phyloP scores from a whole-genome alignment of 2,797 vertebrate genomes.

The Anableps anableps region DNA sequence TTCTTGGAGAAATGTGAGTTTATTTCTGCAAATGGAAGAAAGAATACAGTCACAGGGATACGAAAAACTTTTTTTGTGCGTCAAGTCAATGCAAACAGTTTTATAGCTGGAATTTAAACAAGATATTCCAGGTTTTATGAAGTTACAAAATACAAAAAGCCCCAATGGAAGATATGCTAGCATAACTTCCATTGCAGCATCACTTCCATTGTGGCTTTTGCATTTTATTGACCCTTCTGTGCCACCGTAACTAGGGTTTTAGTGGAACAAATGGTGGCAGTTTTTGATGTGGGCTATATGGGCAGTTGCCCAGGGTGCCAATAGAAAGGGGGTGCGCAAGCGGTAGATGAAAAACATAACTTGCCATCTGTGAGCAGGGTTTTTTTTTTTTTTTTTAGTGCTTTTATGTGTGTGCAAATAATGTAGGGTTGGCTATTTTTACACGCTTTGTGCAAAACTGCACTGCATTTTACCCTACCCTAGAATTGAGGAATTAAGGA shows the following conservation, averaged over 20 bases:
- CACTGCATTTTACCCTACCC: too few species aligned
- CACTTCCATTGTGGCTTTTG: background rate
- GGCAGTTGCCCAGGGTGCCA: background rate
- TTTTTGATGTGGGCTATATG: background rate
- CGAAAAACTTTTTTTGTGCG: background rate
- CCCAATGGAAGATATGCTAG: background rate
- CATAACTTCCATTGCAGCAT: background rate
- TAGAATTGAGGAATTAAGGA: background rate
- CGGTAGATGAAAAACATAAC: background rate
- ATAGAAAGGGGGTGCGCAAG: background rate
- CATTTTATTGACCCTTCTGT: too few species aligned
- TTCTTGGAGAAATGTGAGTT: slow-evolving; percentile 17
- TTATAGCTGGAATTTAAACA: background rate
- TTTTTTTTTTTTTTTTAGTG: background rate
- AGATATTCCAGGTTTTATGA: background rate
- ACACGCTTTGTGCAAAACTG: background rate
- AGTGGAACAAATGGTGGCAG: background rate
- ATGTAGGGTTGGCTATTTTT: background rate
- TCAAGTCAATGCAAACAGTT: background rate
- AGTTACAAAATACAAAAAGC: background rate
- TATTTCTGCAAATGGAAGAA: background rate
- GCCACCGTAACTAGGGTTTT: background rate
- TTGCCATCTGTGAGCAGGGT: background rate
- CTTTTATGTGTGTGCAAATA: background rate
- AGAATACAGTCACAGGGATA: background rate